phyloP scores from a whole-genome alignment of 2,113 vertebrate genomes.

The Gopherus evgoodei region DNA sequence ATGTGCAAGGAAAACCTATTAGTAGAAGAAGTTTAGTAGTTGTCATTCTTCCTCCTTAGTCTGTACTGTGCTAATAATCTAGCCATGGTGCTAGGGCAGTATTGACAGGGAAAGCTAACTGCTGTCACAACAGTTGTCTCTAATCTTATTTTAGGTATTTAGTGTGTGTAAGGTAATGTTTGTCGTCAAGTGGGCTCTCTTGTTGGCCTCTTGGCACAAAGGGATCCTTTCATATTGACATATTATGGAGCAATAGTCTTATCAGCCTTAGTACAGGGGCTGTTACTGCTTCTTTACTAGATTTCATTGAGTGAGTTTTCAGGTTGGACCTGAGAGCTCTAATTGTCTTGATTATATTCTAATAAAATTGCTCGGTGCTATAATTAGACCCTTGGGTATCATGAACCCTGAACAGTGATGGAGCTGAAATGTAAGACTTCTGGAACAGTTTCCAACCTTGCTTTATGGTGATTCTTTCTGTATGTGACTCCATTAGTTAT shows the following conservation, averaged over 20 bases:
- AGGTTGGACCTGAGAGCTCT: constrained; percentile 28
- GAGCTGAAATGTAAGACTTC: constrained; percentile 6
- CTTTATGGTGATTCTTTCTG: constrained; percentile 43
- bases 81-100: background rate
- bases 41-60: background rate
- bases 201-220: constrained; percentile 30
- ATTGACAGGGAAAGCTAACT: constrained; percentile 35
- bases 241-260: background rate
- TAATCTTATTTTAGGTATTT: constrained; percentile 70
- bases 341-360: constrained; percentile 32
- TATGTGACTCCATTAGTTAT: constrained; percentile 30
- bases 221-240: background rate
- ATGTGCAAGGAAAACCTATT: background rate
- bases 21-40: background rate
- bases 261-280: constrained; percentile 4
- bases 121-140: constrained; percentile 56
- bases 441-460: constrained; percentile 20
- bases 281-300: background rate
- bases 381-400: constrained; percentile 8
- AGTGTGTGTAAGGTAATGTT: constrained; percentile 63
- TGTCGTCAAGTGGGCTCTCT: constrained; percentile 53
- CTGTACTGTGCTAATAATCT: background rate
- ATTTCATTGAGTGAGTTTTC: background rate
- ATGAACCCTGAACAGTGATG: constrained; percentile 19
- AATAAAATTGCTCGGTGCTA: constrained; percentile 15